These are phyloP conservation scores for Neogobius melanostomus DNA, from an alignment of 2,113 vertebrate genomes.

Conservation along the genomic window DNA sequence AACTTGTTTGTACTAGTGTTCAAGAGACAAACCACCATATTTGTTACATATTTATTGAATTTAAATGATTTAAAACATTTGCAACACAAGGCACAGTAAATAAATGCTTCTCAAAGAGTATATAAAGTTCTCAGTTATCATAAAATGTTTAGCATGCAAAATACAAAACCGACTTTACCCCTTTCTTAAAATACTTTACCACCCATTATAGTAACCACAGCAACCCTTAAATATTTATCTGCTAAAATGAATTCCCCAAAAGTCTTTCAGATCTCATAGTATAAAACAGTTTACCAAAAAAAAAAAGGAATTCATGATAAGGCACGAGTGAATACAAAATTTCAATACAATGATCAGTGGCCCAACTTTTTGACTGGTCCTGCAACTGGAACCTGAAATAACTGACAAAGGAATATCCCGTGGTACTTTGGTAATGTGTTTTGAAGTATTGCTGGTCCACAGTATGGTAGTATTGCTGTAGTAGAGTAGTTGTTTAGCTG, in stretches of 20 bases:
- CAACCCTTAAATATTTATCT: slow-evolving; percentile 74
- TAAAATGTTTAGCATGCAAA: slow-evolving; percentile 73
- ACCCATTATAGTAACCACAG: slow-evolving; percentile 45
- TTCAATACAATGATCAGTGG: slow-evolving; percentile 23
- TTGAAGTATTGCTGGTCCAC: slow-evolving; percentile 33
- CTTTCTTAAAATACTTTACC: slow-evolving; percentile 39
- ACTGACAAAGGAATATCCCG: slow-evolving; percentile 26
- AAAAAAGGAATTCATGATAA: slow-evolving; percentile 63
- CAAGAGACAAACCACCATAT: slow-evolving; percentile 56
- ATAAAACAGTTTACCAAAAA: slow-evolving; percentile 67
- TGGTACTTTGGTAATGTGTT: slow-evolving; percentile 37
- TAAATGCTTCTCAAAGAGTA: slow-evolving; percentile 67
- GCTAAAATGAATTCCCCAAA: slow-evolving; percentile 60
- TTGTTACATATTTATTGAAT: slow-evolving; percentile 82
- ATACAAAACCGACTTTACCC: slow-evolving; percentile 51
- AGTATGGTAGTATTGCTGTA: neutral
- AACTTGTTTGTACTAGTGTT: slow-evolving; percentile 36
- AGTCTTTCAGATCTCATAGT: slow-evolving; percentile 46
- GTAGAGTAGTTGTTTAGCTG: slow-evolving; percentile 74
- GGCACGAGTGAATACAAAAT: slow-evolving; percentile 78
- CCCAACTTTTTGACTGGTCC: slow-evolving; percentile 46
- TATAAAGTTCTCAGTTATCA: slow-evolving; percentile 51
- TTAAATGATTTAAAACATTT: slow-evolving; percentile 77
- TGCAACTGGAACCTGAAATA: slow-evolving; percentile 15
- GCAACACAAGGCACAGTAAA: slow-evolving; percentile 73